Conservation (phyloP, 2,113 vertebrate species). For the Chaetops frenatus region DNA sequence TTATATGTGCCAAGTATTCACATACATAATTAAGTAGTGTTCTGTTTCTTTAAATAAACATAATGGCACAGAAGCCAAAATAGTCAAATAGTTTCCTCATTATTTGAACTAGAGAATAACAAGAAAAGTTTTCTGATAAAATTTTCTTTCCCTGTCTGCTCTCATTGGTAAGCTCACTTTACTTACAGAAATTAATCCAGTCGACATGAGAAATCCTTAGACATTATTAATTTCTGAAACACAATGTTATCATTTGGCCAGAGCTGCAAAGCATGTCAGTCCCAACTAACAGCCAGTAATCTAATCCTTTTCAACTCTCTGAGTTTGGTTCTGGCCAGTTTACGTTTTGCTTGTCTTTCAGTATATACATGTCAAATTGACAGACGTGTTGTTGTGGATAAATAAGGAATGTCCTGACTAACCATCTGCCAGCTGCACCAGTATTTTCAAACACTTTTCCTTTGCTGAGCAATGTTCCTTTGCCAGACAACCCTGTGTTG, state of each 20-base stretch:
- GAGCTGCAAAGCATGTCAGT: neutral
- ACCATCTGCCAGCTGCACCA: neutral
- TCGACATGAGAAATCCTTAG: neutral
- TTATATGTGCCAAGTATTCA: slow-evolving; percentile 29
- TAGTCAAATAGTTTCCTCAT: neutral
- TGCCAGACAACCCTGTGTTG: neutral
- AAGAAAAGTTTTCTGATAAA: neutral
- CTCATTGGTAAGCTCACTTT: neutral
- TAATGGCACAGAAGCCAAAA: neutral
- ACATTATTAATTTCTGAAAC: neutral
- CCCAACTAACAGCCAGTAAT: neutral
- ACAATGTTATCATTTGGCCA: neutral
- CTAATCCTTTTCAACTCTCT: neutral
- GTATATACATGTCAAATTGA: neutral
- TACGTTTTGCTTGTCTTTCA: neutral
- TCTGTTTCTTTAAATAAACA: slow-evolving; percentile 34
- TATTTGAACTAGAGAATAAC: neutral
- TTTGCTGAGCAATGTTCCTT: neutral
- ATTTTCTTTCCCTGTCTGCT: neutral
- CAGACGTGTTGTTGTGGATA: fast-evolving
- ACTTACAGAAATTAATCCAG: neutral
- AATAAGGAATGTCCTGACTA: neutral
- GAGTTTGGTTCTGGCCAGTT: neutral
- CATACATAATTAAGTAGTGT: slow-evolving; percentile 1
- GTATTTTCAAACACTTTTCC: neutral